A percentile compares a stretch with the other conserved stretches of the same genome.
Conservation (phyloP, 2,797 vertebrate species). For the Gastrophryne carolinensis region DNA sequence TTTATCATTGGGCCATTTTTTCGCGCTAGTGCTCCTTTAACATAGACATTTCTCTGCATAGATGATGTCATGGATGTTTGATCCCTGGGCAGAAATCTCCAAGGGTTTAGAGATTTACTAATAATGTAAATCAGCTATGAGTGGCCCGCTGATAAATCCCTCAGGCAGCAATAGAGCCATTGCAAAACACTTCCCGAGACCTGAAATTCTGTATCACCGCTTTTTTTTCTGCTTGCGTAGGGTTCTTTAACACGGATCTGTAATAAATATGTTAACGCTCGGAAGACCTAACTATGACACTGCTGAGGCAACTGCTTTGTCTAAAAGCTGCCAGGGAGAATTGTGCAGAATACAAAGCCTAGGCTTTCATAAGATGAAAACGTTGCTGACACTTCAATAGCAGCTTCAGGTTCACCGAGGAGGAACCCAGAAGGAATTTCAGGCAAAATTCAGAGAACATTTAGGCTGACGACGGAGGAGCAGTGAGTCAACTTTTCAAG, state of each 20-base stretch:
- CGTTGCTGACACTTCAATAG: constrained; percentile 29
- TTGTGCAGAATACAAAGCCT: constrained; percentile 18
- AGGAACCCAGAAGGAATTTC: not conserved
- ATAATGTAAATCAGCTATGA: constrained; percentile 7
- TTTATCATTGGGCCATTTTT: too few relatives aligned
- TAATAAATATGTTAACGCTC: constrained; percentile 54
- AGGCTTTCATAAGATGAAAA: constrained; percentile 33
- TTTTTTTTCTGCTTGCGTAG: not conserved
- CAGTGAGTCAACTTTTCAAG: not conserved
- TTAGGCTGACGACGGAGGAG: not conserved
- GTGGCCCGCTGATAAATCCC: constrained; percentile 14
- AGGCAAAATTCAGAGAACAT: not conserved
- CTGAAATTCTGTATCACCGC: not conserved
- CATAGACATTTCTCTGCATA: not conserved
- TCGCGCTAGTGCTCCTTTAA: too few relatives aligned
- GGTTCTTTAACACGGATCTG: not conserved
- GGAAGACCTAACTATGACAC: constrained; percentile 51
- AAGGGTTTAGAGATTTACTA: not conserved
- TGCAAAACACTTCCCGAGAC: not conserved
- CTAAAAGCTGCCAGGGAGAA: constrained; percentile 36
- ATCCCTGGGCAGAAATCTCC: too few relatives aligned
- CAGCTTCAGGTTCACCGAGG: not conserved
- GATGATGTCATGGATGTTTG: too few relatives aligned
- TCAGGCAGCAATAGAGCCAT: not conserved
- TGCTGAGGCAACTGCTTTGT: constrained; percentile 37